These are phyloP conservation scores for Euspilapteryx auroguttella DNA, from an alignment of 2,888 invertebrate species.

Conservation along the genomic window DNA sequence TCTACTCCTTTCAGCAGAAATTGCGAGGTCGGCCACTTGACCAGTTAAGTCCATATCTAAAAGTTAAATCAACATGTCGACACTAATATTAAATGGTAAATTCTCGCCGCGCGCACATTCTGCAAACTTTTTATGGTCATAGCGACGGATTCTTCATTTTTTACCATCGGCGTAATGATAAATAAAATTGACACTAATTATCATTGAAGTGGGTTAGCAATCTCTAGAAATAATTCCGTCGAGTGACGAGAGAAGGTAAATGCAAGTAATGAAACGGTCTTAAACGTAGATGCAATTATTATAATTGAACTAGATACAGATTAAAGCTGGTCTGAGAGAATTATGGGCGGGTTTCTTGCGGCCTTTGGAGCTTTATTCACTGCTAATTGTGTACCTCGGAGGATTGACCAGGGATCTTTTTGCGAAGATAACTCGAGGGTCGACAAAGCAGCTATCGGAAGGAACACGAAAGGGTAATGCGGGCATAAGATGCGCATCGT, in stretches of 20 bases:
- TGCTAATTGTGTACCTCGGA: slow-evolving; percentile 6
- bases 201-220: slow-evolving; percentile 41
- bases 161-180: slow-evolving; percentile 25
- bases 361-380: slow-evolving; percentile 8
- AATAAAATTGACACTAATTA: slow-evolving; percentile 55
- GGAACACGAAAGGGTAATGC: slow-evolving; percentile 61
- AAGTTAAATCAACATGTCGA: slow-evolving; percentile 7
- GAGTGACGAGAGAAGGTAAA: slow-evolving; percentile 16
- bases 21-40: too few relatives aligned
- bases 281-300: slow-evolving; percentile 31
- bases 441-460: slow-evolving; percentile 57
- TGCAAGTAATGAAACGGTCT: slow-evolving; percentile 24
- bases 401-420: too few relatives aligned
- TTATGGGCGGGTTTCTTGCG: slow-evolving; percentile 20
- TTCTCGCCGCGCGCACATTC: slow-evolving; percentile 3
- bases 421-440: slow-evolving; percentile 2
- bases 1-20: too few relatives aligned
- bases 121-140: slow-evolving; percentile 8
- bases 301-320: slow-evolving; percentile 32
- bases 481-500: slow-evolving; percentile 61
- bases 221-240: slow-evolving; percentile 33
- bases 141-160: slow-evolving; percentile 3
- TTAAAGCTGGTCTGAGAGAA: slow-evolving; percentile 15
- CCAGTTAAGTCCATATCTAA: slow-evolving; percentile 6
- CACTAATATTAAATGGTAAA: slow-evolving; percentile 6